These are phyloP conservation scores for Chrysopilus asiliformis DNA, from an alignment of 2,888 invertebrate genomes.

Conservation along the genomic window DNA sequence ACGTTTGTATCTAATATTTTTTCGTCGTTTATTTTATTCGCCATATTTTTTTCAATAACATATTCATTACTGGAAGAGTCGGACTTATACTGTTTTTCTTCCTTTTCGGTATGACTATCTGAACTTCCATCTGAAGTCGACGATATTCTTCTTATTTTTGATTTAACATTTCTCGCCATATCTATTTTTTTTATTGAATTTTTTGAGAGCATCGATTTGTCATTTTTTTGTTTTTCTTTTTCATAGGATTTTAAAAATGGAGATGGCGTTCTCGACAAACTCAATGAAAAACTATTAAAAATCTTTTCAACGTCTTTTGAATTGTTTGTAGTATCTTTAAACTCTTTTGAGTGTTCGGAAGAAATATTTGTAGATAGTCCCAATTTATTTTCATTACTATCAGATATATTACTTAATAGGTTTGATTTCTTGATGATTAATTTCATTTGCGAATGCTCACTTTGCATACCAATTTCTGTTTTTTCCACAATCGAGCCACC, in stretches of 20 bases:
- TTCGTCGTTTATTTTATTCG: not conserved
- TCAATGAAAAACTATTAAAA: too few relatives aligned
- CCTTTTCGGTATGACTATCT: constrained; percentile 30
- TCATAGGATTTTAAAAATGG: constrained; percentile 56
- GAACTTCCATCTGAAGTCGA: constrained; percentile 27
- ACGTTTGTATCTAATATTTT: too few relatives aligned
- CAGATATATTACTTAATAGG: too few relatives aligned
- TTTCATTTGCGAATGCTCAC: too few relatives aligned
- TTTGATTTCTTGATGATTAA: too few relatives aligned
- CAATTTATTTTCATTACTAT: too few relatives aligned
- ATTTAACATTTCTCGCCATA: not conserved
- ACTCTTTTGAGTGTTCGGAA: too few relatives aligned
- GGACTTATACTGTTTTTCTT: constrained; percentile 37
- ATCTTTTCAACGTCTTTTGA: too few relatives aligned
- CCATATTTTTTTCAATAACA: constrained; percentile 12
- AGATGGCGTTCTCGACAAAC: constrained; percentile 74
- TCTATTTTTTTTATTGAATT: not conserved
- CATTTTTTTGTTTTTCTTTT: constrained; percentile 19
- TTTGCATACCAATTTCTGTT: too few relatives aligned
- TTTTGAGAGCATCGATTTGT: not conserved
- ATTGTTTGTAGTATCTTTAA: too few relatives aligned
- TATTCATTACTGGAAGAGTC: constrained; percentile 33
- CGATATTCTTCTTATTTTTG: constrained; percentile 33
- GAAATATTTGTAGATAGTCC: too few relatives aligned
- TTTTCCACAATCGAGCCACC: too few relatives aligned